These are phyloP conservation scores for Heliconius nattereri DNA, from an alignment of 1,140 invertebrate species.

Conservation along the genomic window DNA sequence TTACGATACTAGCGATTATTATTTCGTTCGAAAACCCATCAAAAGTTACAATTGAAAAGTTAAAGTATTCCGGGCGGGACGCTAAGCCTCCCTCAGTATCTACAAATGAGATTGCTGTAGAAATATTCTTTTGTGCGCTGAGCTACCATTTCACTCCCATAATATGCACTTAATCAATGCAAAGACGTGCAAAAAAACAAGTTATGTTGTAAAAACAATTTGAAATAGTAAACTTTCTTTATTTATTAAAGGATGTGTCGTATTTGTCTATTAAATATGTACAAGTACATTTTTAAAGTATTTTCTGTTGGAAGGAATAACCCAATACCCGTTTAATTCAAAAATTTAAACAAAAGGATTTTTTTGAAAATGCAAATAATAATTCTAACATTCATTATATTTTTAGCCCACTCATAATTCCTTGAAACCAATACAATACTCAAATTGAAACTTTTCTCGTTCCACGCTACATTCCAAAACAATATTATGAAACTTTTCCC, in stretches of 20 bases:
- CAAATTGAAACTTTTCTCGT: slow-evolving; percentile 61
- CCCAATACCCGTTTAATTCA: too few relatives aligned
- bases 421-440: slow-evolving; percentile 58
- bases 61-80: slow-evolving; percentile 77
- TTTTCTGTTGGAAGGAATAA: too few relatives aligned
- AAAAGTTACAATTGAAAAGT: slow-evolving; percentile 81
- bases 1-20: slow-evolving; percentile 74
- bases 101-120: slow-evolving; percentile 75
- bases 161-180: slow-evolving; percentile 59
- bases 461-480: slow-evolving; percentile 68
- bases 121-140: slow-evolving; percentile 74
- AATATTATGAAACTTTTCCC: slow-evolving; percentile 74
- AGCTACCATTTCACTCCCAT: slow-evolving; percentile 48
- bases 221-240: background rate
- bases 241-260: background rate
- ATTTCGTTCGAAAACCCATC: slow-evolving; percentile 80
- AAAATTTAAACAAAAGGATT: too few relatives aligned
- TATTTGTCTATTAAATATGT: too few relatives aligned
- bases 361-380: too few relatives aligned
- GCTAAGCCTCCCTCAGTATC: slow-evolving; percentile 67
- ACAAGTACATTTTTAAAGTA: too few relatives aligned
- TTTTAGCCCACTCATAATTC: slow-evolving; percentile 31
- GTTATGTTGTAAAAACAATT: background rate
- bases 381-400: background rate
- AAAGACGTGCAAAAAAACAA: slow-evolving; percentile 11